Base-by-base conservation (phyloP, 2,113 vertebrate genomes). In the Cercopithecus mona region DNA sequence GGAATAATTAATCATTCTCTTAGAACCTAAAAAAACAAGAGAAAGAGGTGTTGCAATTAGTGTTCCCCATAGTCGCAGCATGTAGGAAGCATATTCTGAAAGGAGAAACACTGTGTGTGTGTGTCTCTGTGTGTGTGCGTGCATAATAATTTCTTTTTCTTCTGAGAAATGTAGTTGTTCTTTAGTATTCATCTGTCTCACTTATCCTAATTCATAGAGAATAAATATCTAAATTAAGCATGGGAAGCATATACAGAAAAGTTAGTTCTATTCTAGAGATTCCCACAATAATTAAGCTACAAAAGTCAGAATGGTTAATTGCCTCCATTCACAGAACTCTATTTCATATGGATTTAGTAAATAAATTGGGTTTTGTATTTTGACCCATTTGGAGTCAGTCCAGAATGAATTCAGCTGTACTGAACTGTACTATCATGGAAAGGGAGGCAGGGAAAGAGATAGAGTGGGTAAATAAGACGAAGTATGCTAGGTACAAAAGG, bases 141-240 rank as follows among this genome's bases (percentile, higher is more conserved):
- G 20, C 12, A 6, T 30, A 32, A 48, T 81, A 7, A 32, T 40
- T 55, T 32, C 8, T 52, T 88, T 87, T 27, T 27, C 27, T 55
- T 91, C 10, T 68, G 30, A 50, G 20, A 38, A 79, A 78, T 79
- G 82, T n/a, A 40, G 8, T 81, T 86, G 22, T 73, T 97, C 13
- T 40, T 90, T 94, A 90, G 27, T 38, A 75, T 32, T 80, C 12
- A 73, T 20, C 25, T 91, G 0, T 79, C 32, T 92, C 23, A 82
- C 10, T 88, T 68, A 59, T 5, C 13, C 90, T 84, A 66, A 40
- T 38, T 85, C 27, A 50, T 35, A 81, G 3, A 81, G 30, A 66
- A n/a, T 48, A 59, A 86, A 70, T 55, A 93, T 66, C 88, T 96
- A 82, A 48, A 92, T 88, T 92, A 85, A 90, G 20, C 3, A 64